Conservation (phyloP, 2,888 invertebrate genomes). For the Yponomeuta plumbellus region DNA sequence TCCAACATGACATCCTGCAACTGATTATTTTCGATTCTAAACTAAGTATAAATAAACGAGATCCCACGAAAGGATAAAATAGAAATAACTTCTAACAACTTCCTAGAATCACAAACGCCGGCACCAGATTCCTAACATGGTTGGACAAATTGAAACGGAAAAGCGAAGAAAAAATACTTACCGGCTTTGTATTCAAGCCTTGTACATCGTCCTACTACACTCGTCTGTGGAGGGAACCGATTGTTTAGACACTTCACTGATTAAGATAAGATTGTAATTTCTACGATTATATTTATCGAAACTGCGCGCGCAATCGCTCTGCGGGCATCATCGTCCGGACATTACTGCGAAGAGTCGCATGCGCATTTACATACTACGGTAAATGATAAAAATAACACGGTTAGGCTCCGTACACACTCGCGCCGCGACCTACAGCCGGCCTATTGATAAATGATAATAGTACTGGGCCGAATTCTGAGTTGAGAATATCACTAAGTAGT, state of each 20-base stretch:
- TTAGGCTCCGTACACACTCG: background rate
- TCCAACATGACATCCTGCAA: background rate
- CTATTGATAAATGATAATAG: background rate
- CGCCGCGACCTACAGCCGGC: background rate
- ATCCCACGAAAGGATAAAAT: no score
- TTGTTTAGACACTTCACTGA: background rate
- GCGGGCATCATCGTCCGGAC: background rate
- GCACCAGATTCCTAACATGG: background rate
- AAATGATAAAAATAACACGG: slow-evolving; percentile 46
- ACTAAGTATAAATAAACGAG: background rate
- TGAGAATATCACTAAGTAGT: no score
- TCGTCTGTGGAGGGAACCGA: background rate
- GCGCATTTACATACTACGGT: slow-evolving; percentile 51
- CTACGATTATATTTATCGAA: background rate
- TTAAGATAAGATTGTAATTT: background rate
- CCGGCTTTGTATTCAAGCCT: background rate
- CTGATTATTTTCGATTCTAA: background rate
- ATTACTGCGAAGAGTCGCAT: slow-evolving; percentile 1
- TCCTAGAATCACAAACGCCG: background rate
- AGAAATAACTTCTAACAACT: background rate
- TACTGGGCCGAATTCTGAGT: no score
- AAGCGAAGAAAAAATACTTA: background rate
- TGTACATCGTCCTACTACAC: background rate
- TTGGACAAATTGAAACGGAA: background rate
- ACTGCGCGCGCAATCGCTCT: background rate